Conservation (phyloP, 37 sponge, comb jelly and placozoan genomes). For the Dysidea cf. avara region DNA sequence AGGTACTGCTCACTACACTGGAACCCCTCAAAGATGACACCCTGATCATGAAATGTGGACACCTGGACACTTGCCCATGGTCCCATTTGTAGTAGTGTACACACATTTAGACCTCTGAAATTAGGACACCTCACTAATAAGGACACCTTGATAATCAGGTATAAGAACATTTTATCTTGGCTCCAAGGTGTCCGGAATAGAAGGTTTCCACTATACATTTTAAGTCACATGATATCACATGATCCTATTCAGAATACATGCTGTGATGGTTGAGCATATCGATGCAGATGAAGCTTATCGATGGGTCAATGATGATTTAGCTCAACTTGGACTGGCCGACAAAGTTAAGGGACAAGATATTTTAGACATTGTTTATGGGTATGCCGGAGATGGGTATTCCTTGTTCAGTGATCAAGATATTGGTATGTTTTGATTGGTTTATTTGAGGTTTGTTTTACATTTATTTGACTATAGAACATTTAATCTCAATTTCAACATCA, state of each 20-base stretch:
- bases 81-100: no score
- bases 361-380: slow-evolving; percentile 78
- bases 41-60: no score
- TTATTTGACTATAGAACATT: slow-evolving; percentile 9
- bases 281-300: slow-evolving; percentile 68
- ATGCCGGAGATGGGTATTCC: slow-evolving; percentile 80
- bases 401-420: slow-evolving; percentile 74
- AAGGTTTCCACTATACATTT: no score
- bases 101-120: no score
- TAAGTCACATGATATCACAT: background rate
- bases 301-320: slow-evolving; percentile 45
- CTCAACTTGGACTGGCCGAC: slow-evolving; percentile 26
- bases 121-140: no score
- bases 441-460: no score
- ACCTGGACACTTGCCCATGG: no score
- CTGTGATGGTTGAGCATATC: slow-evolving; percentile 65
- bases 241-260: slow-evolving; percentile 64
- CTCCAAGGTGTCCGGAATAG: no score
- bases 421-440: no score
- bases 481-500: slow-evolving; percentile 32
- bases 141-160: no score
- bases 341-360: slow-evolving; percentile 29
- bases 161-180: no score
- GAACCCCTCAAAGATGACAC: no score
- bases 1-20: slow-evolving; percentile 64